phyloP scores from a whole-genome alignment of 1,140 invertebrate species.

The Philotrypesis tridentata region DNA sequence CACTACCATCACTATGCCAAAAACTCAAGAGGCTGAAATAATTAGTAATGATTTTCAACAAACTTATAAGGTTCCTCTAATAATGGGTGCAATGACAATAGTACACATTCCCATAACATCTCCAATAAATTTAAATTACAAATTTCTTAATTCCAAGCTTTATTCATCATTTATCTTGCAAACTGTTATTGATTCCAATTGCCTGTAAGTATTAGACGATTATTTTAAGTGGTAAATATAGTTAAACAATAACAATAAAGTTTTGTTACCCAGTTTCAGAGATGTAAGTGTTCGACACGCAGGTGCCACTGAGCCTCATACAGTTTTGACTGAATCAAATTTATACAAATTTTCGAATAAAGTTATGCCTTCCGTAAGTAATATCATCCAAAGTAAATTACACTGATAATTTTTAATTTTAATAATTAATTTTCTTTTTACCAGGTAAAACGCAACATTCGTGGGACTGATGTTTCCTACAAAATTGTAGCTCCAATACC shows the following conservation, averaged over 20 bases:
- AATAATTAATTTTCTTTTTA: constrained; percentile 35
- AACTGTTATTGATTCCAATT: constrained; percentile 57
- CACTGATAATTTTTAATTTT: no score
- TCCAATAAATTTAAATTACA: constrained; percentile 47
- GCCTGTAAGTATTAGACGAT: constrained; percentile 49
- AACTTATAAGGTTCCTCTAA: constrained; percentile 53
- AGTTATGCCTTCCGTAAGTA: constrained; percentile 56
- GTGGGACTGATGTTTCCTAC: constrained; percentile 55
- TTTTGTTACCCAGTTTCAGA: constrained; percentile 54
- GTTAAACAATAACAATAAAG: constrained; percentile 11
- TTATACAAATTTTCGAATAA: constrained; percentile 53
- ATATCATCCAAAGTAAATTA: background rate
- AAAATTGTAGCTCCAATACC: constrained; percentile 56
- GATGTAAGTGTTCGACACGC: constrained; percentile 60
- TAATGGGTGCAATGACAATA: constrained; percentile 56
- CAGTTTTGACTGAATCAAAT: constrained; percentile 57
- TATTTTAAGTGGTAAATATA: background rate
- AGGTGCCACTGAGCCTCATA: constrained; percentile 51
- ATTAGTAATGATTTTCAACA: constrained; percentile 54
- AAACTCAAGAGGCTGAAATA: constrained; percentile 52
- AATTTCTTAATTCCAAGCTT: constrained; percentile 56
- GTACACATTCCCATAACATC: constrained; percentile 54
- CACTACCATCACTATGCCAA: constrained; percentile 55
- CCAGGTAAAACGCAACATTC: constrained; percentile 53
- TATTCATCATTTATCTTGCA: constrained; percentile 59